Percentiles rank a stretch among this genome's conserved stretches.
Evolutionary conservation across 2,797 vertebrate genomes (phyloP).

Genomic region (Micrastur ruficollis): DNA sequence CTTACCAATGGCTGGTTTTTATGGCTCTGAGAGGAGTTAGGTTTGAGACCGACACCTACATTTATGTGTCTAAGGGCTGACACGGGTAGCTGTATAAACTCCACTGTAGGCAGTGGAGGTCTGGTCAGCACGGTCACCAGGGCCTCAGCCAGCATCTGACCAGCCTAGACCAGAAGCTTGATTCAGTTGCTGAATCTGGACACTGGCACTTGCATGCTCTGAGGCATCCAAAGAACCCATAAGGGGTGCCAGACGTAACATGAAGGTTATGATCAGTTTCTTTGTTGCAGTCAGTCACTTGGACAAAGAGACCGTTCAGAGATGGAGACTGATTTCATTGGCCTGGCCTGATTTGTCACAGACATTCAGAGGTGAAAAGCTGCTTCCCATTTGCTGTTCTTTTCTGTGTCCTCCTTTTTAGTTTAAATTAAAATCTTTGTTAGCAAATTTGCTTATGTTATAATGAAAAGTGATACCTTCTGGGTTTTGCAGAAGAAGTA

Average conservation of each 20-base stretch:
- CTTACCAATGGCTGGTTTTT: not conserved
- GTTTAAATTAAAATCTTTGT: not conserved
- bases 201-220: not conserved
- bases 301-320: not conserved
- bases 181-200: not conserved
- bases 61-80: not conserved
- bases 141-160: not conserved
- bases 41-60: not conserved
- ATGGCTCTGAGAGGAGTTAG: not conserved
- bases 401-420: not conserved
- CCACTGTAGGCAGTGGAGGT: not conserved
- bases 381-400: not conserved
- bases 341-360: not conserved
- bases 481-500: not conserved
- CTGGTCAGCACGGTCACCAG: not conserved
- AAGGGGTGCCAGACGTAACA: not conserved
- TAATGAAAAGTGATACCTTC: not conserved
- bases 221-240: not conserved
- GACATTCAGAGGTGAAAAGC: not conserved
- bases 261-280: not conserved
- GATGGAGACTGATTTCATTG: not conserved
- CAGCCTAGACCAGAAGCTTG: not conserved
- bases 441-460: not conserved
- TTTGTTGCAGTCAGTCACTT: not conserved
- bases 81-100: accelerated